Conservation (phyloP, 2,888 invertebrate species). For the Eristalis tenax region DNA sequence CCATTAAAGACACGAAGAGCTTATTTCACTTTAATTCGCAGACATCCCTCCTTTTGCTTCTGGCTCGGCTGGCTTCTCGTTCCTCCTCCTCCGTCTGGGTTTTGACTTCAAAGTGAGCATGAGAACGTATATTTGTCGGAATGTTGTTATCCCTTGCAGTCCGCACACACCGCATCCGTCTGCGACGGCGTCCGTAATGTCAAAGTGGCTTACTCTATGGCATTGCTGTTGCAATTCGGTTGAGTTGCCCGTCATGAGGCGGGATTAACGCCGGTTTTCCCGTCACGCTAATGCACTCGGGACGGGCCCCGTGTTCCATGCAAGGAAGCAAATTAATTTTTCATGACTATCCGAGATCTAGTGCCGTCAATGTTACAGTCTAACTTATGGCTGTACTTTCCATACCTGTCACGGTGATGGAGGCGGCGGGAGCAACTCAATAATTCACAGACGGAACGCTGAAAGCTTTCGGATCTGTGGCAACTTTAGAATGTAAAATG, state of each 20-base stretch:
- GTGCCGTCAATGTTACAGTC: conserved; percentile 21
- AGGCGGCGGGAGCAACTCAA: background rate
- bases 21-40: conserved; percentile 22
- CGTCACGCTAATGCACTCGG: background rate
- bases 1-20: conserved; percentile 21
- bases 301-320: background rate
- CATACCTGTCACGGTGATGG: background rate
- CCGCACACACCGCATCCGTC: background rate
- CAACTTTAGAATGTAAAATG: background rate
- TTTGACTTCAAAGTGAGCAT: background rate
- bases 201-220: conserved; percentile 39
- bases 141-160: background rate
- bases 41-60: background rate
- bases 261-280: conserved; percentile 3
- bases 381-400: background rate
- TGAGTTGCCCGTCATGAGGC: conserved; percentile 9
- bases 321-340: conserved; percentile 33
- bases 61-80: background rate
- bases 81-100: background rate
- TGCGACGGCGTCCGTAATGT: conserved; percentile 16
- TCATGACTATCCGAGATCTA: conserved; percentile 28
- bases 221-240: background rate
- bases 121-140: conserved; percentile 10
- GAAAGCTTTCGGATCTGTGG: background rate
- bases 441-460: background rate